Evolutionary conservation across 2,888 invertebrate species (phyloP), one percentile per base, ranked within the genome.

Genomic region (Diploptera punctata): DNA sequence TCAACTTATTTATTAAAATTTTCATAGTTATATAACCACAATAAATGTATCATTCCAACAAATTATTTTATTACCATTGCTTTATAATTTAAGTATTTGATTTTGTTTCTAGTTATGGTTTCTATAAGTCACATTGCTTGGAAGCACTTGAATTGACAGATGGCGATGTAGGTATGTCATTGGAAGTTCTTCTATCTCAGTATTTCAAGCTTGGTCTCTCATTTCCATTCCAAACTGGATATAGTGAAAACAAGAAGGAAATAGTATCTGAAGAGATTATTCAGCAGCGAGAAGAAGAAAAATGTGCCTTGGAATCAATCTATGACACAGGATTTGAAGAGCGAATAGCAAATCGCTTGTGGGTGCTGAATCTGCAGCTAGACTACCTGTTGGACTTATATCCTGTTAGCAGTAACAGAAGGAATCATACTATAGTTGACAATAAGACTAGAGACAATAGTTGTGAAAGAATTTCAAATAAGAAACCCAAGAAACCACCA

Each of bases 51-150:
- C n/a, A n/a, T n/a, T n/a, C n/a, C n/a, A n/a, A n/a, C n/a, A n/a
- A n/a, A n/a, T n/a, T n/a, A n/a, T n/a, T n/a, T n/a, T n/a, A n/a
- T n/a, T n/a, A n/a, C 10, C 33, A 33, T 33, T 33, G 33, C 10
- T 33, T 33, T 7, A 33, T 33, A 7, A 33, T 16, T 10, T 49
- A 4, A 21, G 26, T 54, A 1, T 67, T 72, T 69, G n/a, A n/a
- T n/a, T n/a, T n/a, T n/a, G n/a, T n/a, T n/a, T n/a, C n/a, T n/a
- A 90, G 90, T 79, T 93, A 90, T 80, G 92, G 93, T 74, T 94
- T 93, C 79, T 90, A 92, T 76, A 86, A 87, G 78, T 83, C 85
- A 1, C 94, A 94, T 80, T 93, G 93, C 81, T 79, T 87, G 44
- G 93, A 94, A 84, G 93, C 93, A 7, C 85, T 93, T 76, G 85